These are phyloP conservation scores for Sturmia bella DNA, from an alignment of 2,888 invertebrate species.

Conservation along the genomic window DNA sequence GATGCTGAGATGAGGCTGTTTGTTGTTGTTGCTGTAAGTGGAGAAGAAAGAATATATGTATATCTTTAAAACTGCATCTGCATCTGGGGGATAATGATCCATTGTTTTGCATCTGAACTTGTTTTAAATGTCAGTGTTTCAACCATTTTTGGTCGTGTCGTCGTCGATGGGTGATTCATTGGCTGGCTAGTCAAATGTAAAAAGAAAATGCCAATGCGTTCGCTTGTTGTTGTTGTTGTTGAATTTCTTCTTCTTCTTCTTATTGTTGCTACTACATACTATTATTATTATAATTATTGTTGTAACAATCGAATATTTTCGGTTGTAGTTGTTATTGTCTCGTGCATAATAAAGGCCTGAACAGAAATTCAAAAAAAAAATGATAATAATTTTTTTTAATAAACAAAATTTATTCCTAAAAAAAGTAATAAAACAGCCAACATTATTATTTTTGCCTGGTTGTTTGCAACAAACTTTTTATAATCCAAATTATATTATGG, in stretches of 20 bases:
- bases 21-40: constrained; percentile 32
- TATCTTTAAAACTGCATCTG: constrained; percentile 68
- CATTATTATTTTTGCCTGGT: constrained; percentile 36
- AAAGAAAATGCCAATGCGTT: constrained; percentile 64
- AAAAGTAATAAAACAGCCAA: constrained; percentile 31
- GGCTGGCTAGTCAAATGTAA: constrained; percentile 62
- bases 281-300: constrained; percentile 25
- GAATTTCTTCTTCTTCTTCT: background rate
- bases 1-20: constrained; percentile 65
- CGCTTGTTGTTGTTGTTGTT: too few relatives aligned
- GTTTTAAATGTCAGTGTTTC: constrained; percentile 77
- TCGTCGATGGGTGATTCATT: constrained; percentile 71
- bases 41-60: too few relatives aligned
- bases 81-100: constrained; percentile 80
- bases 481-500: constrained; percentile 53
- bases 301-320: constrained; percentile 13
- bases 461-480: constrained; percentile 32
- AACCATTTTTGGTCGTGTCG: constrained; percentile 72
- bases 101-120: constrained; percentile 81
- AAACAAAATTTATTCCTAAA: constrained; percentile 62
- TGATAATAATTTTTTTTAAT: constrained; percentile 37
- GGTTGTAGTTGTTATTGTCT: constrained; percentile 46
- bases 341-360: constrained; percentile 39
- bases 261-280: background rate
- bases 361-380: background rate